Conservation (phyloP, 2,113 vertebrate genomes). For the Tachysurus vachellii region DNA sequence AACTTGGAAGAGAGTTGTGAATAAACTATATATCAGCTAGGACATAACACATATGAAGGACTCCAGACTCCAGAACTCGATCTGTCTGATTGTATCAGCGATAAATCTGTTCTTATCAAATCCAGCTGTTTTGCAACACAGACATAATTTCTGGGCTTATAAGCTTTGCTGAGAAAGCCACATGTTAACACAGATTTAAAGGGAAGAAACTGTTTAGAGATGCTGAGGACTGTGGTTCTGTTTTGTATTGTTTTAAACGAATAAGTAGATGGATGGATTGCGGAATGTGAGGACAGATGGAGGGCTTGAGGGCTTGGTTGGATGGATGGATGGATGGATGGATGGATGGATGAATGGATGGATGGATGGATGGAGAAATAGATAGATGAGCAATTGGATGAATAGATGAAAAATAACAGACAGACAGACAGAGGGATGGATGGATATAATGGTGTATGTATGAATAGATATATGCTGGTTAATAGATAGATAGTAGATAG, state of each 20-base stretch:
- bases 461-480: not conserved
- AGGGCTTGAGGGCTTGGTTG: not conserved
- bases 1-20: constrained; percentile 27
- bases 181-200: not conserved
- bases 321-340: not conserved
- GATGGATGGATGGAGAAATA: not conserved
- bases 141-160: not conserved
- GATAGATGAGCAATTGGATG: not conserved
- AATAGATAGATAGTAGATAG: not conserved
- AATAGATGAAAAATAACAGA: not conserved
- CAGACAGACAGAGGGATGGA: not conserved
- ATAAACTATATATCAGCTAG: constrained; percentile 30
- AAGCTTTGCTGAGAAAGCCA: not conserved
- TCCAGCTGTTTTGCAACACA: not conserved
- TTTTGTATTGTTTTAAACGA: not conserved
- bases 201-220: not conserved
- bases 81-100: not conserved
- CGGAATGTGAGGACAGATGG: not conserved
- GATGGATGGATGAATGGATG: not conserved
- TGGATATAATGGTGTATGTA: not conserved
- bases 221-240: not conserved
- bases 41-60: constrained; percentile 25
- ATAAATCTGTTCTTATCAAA: not conserved
- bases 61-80: not conserved
- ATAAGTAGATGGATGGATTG: not conserved